Base-by-base conservation (phyloP, 2,113 vertebrate species). In the Plecotus auritus region DNA sequence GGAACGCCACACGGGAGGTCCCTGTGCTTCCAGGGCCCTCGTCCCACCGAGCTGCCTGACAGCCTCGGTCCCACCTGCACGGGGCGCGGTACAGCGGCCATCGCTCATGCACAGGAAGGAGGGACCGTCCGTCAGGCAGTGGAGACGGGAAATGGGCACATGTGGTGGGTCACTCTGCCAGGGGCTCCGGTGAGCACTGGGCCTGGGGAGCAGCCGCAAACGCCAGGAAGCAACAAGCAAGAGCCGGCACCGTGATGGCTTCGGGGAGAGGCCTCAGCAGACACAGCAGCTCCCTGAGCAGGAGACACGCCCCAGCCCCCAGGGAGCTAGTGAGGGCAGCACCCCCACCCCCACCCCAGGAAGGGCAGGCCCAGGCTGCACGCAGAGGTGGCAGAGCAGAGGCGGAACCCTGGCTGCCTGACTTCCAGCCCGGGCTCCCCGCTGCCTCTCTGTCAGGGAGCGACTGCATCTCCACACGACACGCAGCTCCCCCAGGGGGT, bases 1-100 rank as follows among this genome's bases (percentile, higher is more conserved):
- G 47, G 35, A 13, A 14, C 3, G 5, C 3, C 3, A 0, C n/a
- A 1, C 5, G 91, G 17, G 8, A 61, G 40, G 14, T 10, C 9
- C 16, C 54, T 13, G 2, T 0, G 1, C 7, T 4, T 30, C 61
- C 51, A 10, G 73, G 54, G 28, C 59, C 42, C 16, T 10, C 49
- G 0, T 2, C 49, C 22, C 10, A 12, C 16, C 1, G 16, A 93
- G 40, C n/a, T 7, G 22, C 59, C 42, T 4, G 35, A 9, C 32
- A 5, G 23, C 12, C 54, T 22, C 0, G 0, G 16, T 12, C 26
- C 9, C 32, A 0, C 14, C 30, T 3, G 4, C 1, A 0, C 3
- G 18, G 67, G 32, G 47, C 87, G 42, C 11, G 0, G 87, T 8
- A 47, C 32, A 11, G 88, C 18, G 0, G 66, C 14, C 30, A 11